Percentiles rank a stretch among this genome's conserved stretches.
Evolutionary conservation across 2,797 vertebrate genomes (phyloP).

Genomic region (Rhabdomys pumilio): DNA sequence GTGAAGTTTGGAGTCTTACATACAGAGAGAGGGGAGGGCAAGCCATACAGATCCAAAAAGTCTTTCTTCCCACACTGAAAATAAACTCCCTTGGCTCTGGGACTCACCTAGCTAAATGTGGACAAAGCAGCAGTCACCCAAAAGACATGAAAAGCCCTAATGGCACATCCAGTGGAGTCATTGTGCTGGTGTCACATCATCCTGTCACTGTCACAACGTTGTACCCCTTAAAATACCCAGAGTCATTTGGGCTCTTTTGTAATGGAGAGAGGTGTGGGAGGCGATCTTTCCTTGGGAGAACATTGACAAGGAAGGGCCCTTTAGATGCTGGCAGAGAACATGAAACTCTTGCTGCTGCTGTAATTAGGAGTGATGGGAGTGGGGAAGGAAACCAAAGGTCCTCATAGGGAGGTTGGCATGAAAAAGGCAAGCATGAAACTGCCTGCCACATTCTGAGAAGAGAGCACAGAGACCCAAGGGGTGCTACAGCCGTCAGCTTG

Average conservation of each 20-base stretch:
- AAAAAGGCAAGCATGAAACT: slow-evolving; percentile 37
- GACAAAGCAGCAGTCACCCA: slow-evolving; percentile 73
- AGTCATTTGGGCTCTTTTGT: slow-evolving; percentile 71
- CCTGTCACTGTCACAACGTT: slow-evolving; percentile 64
- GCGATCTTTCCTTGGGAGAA: slow-evolving; percentile 73
- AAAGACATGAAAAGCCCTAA: slow-evolving; percentile 66
- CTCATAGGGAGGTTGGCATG: neutral
- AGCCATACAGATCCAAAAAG: slow-evolving; percentile 45
- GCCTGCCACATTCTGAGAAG: neutral
- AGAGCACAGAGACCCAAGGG: neutral
- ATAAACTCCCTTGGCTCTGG: slow-evolving; percentile 71
- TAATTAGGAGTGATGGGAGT: slow-evolving; percentile 30
- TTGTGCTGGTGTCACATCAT: slow-evolving; percentile 63
- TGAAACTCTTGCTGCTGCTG: slow-evolving; percentile 22
- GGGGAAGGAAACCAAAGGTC: slow-evolving; percentile 21
- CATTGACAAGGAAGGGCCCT: slow-evolving; percentile 73
- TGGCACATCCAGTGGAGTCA: slow-evolving; percentile 69
- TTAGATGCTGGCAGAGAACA: slow-evolving; percentile 44
- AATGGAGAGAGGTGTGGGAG: slow-evolving; percentile 77
- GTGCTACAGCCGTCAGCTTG: neutral
- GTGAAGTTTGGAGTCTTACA: slow-evolving; percentile 32
- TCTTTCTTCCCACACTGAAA: slow-evolving; percentile 79
- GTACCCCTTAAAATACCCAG: slow-evolving; percentile 74
- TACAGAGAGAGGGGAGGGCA: neutral
- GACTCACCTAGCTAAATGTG: slow-evolving; percentile 71